Evolutionary conservation across 37 sponge, comb jelly and placozoan genomes (phyloP), one percentile per base, ranked within the genome.

Genomic region (Halisarca cf. caerulea): DNA sequence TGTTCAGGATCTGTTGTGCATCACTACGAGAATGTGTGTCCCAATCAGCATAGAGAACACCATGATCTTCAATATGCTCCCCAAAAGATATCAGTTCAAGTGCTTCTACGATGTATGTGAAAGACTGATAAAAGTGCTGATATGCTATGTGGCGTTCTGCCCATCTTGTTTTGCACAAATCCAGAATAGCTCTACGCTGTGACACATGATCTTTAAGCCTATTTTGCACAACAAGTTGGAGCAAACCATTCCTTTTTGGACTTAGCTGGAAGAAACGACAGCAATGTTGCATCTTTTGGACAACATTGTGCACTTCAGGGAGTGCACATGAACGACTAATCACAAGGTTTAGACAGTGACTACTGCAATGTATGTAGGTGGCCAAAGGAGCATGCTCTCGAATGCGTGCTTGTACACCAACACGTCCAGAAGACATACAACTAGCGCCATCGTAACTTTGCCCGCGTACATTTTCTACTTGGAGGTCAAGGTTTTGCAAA

Each of bases 391-490:
- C 8, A 28, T 62, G 35, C 54, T 88, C 41, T 47, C 68, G 33
- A 24, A 86, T 89, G 17, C 85, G 42, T 89, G 82, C 78, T 34
- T 84, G 85, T n/a, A 89, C 85, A 53, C 85, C 85, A 27, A 69
- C 82, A 53, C 55, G 20, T 44, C 3, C 78, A 35, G 73, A 66
- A 58, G 79, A 78, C 86, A 90, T 90, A 37, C 66, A 61, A 6
- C 82, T n/a, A 28, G 91, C 91, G 73, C 90, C 86, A 80, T 89
- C 90, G 81, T 89, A 89, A 24, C 86, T 83, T 82, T 86, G 86
- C 35, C 86, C 89, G 64, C 85, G 69, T 17, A 55, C 17, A 55
- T 55, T 55, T 55, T 55, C 57, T 20, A 55, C 57, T 20, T 11
- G 57, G 11, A 55, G 11, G 17, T 55, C 17, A 17, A 11, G 11